Percentiles rank a stretch among this genome's conserved stretches.
These are phyloP conservation scores for Cantharis flavilabris DNA, from an alignment of 2,888 invertebrate species.

Conservation along the genomic window DNA sequence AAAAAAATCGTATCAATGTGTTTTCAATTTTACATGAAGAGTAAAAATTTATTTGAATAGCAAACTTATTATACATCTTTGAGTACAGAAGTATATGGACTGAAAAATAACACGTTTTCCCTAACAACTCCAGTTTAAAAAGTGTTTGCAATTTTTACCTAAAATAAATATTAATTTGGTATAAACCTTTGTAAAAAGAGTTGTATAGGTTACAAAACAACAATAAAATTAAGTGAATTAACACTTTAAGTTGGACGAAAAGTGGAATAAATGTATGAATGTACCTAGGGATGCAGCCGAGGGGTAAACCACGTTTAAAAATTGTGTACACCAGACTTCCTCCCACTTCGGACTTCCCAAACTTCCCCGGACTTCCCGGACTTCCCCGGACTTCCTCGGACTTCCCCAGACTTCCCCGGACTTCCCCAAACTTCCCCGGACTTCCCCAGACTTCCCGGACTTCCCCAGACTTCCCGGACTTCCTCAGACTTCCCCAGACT, in stretches of 20 bases:
- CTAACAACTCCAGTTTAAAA: not conserved
- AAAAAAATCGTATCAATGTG: not conserved
- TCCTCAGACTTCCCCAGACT: too few relatives aligned
- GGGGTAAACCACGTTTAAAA: too few relatives aligned
- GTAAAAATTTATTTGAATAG: not conserved
- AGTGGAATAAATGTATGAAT: not conserved
- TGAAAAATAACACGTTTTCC: not conserved
- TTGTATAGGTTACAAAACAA: not conserved
- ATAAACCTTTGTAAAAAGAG: not conserved
- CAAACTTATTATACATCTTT: not conserved
- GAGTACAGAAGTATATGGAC: not conserved
- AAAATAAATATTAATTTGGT: not conserved
- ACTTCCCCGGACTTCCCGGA: too few relatives aligned
- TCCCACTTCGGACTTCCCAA: too few relatives aligned
- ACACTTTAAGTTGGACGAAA: not conserved
- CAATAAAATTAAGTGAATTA: not conserved
- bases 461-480: too few relatives aligned
- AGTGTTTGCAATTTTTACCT: not conserved
- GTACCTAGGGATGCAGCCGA: not conserved
- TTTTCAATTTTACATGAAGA: not conserved
- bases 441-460: too few relatives aligned
- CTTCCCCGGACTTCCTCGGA: too few relatives aligned
- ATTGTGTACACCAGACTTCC: too few relatives aligned
- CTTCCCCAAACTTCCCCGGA: too few relatives aligned
- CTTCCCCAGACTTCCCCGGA: too few relatives aligned